These are phyloP conservation scores for Cyrtorhinus lividipennis DNA, from an alignment of 1,140 invertebrate species.

Conservation along the genomic window DNA sequence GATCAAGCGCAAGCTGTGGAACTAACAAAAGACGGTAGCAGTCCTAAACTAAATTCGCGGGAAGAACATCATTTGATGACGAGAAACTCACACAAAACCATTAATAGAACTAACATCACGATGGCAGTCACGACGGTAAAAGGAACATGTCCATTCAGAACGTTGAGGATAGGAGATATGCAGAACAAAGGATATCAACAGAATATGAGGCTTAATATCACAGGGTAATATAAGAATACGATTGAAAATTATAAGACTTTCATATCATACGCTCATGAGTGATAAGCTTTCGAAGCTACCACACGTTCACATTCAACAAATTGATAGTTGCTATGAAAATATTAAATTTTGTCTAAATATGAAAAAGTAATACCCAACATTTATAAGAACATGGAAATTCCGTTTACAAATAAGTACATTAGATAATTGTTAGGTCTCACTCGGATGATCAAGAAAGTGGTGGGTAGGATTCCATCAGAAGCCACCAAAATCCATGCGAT, in stretches of 20 bases:
- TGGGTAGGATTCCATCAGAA: constrained; percentile 33
- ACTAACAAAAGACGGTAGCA: too few relatives aligned
- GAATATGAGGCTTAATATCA: constrained; percentile 16
- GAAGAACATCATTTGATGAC: not conserved
- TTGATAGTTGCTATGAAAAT: constrained; percentile 20
- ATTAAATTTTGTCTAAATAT: constrained; percentile 21
- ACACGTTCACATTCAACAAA: constrained; percentile 17
- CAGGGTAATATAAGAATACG: constrained; percentile 19
- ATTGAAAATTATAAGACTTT: constrained; percentile 17
- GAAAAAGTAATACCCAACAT: constrained; percentile 15
- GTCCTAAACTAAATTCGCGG: not conserved
- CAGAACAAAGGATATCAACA: not conserved
- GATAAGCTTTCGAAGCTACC: constrained; percentile 7
- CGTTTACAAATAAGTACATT: constrained; percentile 14
- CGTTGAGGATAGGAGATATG: not conserved
- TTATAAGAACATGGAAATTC: constrained; percentile 15
- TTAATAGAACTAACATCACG: not conserved
- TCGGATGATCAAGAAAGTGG: not conserved
- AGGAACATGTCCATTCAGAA: not conserved
- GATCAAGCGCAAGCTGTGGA: too few relatives aligned
- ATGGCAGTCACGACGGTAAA: too few relatives aligned
- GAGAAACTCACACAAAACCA: not conserved
- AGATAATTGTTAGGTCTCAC: not conserved
- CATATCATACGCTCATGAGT: constrained; percentile 5
- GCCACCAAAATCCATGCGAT: constrained; percentile 37